A percentile compares a stretch with the other conserved stretches of the same genome.
These are phyloP conservation scores for Kradibia gibbosae DNA, from an alignment of 1,140 invertebrate species.

Conservation along the genomic window DNA sequence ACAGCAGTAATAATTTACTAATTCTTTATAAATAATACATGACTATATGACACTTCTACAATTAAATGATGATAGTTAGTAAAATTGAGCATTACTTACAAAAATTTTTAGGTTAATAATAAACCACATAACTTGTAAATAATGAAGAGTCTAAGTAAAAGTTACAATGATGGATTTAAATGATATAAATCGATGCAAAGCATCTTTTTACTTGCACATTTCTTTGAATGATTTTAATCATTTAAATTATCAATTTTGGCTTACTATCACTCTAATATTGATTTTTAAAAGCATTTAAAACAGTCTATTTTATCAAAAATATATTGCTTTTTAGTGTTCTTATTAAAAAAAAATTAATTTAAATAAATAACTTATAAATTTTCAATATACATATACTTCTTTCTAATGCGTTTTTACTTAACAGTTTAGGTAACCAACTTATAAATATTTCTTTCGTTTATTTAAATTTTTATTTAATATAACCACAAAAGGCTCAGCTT, in stretches of 20 bases:
- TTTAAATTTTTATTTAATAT: too few relatives aligned
- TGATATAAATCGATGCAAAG: too few relatives aligned
- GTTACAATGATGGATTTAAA: too few relatives aligned
- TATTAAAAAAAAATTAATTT: neutral
- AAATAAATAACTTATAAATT: neutral
- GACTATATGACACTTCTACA: neutral
- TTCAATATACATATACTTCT: neutral
- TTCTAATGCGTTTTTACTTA: neutral
- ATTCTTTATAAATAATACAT: neutral
- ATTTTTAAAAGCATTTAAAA: neutral
- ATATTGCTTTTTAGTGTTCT: neutral
- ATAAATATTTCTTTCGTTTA: too few relatives aligned
- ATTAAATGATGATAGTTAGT: neutral
- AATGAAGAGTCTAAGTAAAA: neutral
- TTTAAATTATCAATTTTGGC: neutral
- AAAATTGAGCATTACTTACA: neutral
- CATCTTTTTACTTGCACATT: conserved; percentile 14
- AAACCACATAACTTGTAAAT: neutral
- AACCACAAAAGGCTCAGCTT: neutral
- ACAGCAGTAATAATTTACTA: neutral
- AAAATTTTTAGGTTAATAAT: neutral
- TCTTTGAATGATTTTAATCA: neutral
- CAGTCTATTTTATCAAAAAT: neutral
- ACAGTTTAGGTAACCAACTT: too few relatives aligned
- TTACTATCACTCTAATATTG: neutral